Base-by-base conservation (phyloP, 2,888 invertebrate species). In the Drosophila merina region DNA sequence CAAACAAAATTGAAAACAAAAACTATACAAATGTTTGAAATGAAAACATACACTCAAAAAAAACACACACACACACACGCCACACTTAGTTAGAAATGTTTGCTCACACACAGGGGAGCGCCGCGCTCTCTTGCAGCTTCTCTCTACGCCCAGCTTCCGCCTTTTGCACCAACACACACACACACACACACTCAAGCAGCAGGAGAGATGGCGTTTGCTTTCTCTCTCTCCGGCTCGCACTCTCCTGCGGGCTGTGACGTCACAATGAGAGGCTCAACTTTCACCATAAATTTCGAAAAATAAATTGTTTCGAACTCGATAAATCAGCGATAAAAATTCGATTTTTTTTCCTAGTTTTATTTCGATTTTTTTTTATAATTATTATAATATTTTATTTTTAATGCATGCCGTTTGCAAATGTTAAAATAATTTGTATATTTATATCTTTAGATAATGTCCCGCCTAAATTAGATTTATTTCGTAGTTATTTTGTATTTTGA, bases 321-420 rank as follows among this genome's bases (percentile, higher is more conserved):
- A 30, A 8, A 8, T 30, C 60, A 42, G 47, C 47, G 63, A 40
- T 20, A 14, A 12, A 33, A 45, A 59, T 63, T 60, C 47, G 63
- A 30, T 40, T 60, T 48, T 26, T 36, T 26, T 60, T 25, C 38
- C 8, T 30, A 47, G 38, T 62, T 60, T 9, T 42, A 60, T 38
- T 30, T 47, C n/a, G 14, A 42, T 36, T 63, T 31, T 51, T 48
- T 56, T 12, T 28, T 30, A 62, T 20, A n/a, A n/a, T n/a, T n/a
- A n/a, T n/a, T n/a, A n/a, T n/a, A n/a, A n/a, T n/a, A n/a, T n/a
- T n/a, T 56, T 69, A 50, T 14, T 44, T 57, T 68, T 52, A 57
- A 6, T 73, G 85, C 88, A 85, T 88, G 79, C 60, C 57, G 38
- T 47, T 42, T 8, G 14, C 14, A 14, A 66, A 38, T 12, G 54